phyloP scores from a whole-genome alignment of 2,797 vertebrate genomes.

The Sparus aurata region DNA sequence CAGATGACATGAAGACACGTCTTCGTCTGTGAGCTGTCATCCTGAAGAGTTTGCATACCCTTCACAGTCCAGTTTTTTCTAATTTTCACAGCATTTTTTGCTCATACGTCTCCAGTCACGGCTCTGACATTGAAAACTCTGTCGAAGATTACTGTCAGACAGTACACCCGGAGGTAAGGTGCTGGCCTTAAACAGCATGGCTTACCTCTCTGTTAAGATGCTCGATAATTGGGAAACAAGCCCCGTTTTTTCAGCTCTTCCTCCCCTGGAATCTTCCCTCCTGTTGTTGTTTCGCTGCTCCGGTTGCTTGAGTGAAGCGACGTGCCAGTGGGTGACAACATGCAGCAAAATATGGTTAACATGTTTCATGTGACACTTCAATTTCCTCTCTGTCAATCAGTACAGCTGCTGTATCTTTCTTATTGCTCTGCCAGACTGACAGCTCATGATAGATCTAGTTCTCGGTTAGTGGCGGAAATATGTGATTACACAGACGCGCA shows the following conservation, averaged over 20 bases:
- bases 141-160: conserved; percentile 62
- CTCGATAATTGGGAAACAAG: conserved; percentile 49
- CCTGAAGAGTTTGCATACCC: conserved; percentile 47
- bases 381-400: conserved; percentile 82
- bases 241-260: conserved; percentile 34
- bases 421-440: conserved; percentile 60
- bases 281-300: conserved; percentile 42
- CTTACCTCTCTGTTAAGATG: conserved; percentile 39
- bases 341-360: conserved; percentile 71
- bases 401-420: conserved; percentile 61
- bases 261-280: conserved; percentile 16
- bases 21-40: conserved; percentile 59
- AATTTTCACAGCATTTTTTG: conserved; percentile 65
- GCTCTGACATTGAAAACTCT: conserved; percentile 62
- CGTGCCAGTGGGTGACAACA: conserved; percentile 64
- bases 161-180: conserved; percentile 16
- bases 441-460: conserved; percentile 62
- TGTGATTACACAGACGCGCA: conserved; percentile 52
- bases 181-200: conserved; percentile 20
- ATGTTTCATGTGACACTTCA: conserved; percentile 82
- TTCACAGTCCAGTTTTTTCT: conserved; percentile 40
- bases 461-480: conserved; percentile 42
- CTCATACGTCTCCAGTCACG: conserved; percentile 42
- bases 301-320: conserved; percentile 45
- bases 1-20: conserved; percentile 63